Conservation (phyloP, 1,140 invertebrate genomes). For the Hypothenemus hampei region DNA sequence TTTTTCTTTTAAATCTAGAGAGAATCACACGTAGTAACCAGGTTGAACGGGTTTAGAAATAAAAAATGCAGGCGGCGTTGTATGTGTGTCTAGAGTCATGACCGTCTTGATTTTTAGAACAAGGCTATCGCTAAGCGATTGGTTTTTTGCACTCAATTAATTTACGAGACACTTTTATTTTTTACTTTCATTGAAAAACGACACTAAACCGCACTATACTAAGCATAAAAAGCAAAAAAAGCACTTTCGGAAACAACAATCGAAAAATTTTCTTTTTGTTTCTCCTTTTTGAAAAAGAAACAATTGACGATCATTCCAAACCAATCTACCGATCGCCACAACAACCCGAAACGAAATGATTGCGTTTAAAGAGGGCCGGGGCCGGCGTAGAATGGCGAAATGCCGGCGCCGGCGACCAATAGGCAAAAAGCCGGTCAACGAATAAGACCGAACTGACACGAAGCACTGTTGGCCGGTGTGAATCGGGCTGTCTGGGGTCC, state of each 20-base stretch:
- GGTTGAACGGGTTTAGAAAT: no score
- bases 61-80: slow-evolving; percentile 22
- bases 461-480: slow-evolving; percentile 31
- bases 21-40: no score
- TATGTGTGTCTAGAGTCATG: no score
- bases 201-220: not conserved
- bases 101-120: slow-evolving; percentile 25
- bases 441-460: slow-evolving; percentile 22
- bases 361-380: slow-evolving; percentile 16
- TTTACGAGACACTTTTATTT: slow-evolving; percentile 1
- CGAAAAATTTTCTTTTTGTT: not conserved
- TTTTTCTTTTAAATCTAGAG: no score
- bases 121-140: slow-evolving; percentile 17
- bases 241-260: not conserved
- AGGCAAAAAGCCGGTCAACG: slow-evolving; percentile 15
- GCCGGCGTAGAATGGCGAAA: slow-evolving; percentile 22
- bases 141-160: slow-evolving; percentile 7
- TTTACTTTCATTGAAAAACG: not conserved
- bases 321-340: slow-evolving; percentile 4
- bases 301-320: no score
- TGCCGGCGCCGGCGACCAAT: slow-evolving; percentile 30
- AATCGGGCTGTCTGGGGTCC: slow-evolving; percentile 43
- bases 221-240: slow-evolving; percentile 7
- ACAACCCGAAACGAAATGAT: slow-evolving; percentile 18
- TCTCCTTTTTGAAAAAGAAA: not conserved